A percentile compares a stretch with the other conserved stretches of the same genome.
phyloP scores from a whole-genome alignment of 2,797 vertebrate genomes.

The Lacerta agilis region DNA sequence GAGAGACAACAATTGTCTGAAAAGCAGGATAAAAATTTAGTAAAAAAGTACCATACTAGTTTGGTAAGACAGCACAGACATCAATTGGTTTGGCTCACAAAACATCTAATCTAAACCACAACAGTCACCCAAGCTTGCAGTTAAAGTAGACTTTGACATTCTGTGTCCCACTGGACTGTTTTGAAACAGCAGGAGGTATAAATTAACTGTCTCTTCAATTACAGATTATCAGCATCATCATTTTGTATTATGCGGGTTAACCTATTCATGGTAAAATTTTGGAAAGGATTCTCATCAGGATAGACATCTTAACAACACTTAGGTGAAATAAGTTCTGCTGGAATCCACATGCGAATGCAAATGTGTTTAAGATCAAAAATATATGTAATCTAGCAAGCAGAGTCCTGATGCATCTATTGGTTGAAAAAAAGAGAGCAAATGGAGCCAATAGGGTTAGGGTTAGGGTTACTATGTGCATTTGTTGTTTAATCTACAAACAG shows the following conservation, averaged over 20 bases:
- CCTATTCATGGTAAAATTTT: not conserved
- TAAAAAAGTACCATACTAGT: not conserved
- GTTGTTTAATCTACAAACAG: conserved; percentile 70
- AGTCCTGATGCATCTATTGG: not conserved
- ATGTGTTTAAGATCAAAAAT: not conserved
- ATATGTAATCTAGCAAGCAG: not conserved
- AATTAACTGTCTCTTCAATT: not conserved
- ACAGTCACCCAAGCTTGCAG: not conserved
- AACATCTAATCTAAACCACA: not conserved
- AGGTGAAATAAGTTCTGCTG: conserved; percentile 40
- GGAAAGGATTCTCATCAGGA: conserved; percentile 2
- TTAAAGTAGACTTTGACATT: not conserved
- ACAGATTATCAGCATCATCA: not conserved
- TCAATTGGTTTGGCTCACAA: not conserved
- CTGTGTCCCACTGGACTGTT: not conserved
- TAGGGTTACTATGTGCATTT: not conserved
- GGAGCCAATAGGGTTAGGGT: not conserved
- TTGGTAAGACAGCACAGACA: not conserved
- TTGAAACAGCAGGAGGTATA: not conserved
- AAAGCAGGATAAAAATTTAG: not conserved
- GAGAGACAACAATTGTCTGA: not conserved
- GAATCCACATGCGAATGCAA: not conserved
- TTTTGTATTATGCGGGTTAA: not conserved
- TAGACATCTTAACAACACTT: conserved; percentile 35
- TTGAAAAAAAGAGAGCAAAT: not conserved